These are phyloP conservation scores for Anaspis maculata DNA, from an alignment of 2,888 invertebrate genomes.

Conservation along the genomic window DNA sequence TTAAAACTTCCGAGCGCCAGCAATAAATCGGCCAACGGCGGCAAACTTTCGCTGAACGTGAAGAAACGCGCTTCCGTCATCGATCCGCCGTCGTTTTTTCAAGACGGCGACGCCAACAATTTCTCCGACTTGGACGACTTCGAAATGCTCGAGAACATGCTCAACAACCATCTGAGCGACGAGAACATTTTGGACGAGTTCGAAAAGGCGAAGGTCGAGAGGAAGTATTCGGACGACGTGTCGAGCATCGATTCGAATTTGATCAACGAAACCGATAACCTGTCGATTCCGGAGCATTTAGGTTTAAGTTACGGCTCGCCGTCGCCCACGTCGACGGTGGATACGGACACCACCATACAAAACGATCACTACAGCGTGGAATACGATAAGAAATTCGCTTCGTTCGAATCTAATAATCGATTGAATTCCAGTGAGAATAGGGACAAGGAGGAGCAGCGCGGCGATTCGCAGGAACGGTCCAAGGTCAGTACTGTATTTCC, in stretches of 20 bases:
- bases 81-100: constrained; percentile 41
- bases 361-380: constrained; percentile 44
- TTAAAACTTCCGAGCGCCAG: too few species aligned
- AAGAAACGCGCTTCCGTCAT: constrained; percentile 38
- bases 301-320: constrained; percentile 28
- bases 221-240: constrained; percentile 32
- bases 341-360: constrained; percentile 22
- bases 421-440: too few species aligned
- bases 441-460: too few species aligned
- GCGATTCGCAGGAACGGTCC: too few species aligned
- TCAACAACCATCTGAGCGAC: constrained; percentile 27
- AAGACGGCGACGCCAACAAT: constrained; percentile 33
- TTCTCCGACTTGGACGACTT: constrained; percentile 29
- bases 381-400: constrained; percentile 48
- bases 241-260: constrained; percentile 50
- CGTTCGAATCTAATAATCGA: too few species aligned
- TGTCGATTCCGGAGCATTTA: constrained; percentile 46
- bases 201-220: constrained; percentile 11
- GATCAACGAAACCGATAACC: constrained; percentile 63
- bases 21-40: too few species aligned
- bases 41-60: too few species aligned
- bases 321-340: constrained; percentile 20
- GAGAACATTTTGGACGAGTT: constrained; percentile 8
- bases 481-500: too few species aligned
- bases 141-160: constrained; percentile 36